Evolutionary conservation across 2,797 vertebrate genomes (phyloP).

Genomic region (Emydoidea blandingii): DNA sequence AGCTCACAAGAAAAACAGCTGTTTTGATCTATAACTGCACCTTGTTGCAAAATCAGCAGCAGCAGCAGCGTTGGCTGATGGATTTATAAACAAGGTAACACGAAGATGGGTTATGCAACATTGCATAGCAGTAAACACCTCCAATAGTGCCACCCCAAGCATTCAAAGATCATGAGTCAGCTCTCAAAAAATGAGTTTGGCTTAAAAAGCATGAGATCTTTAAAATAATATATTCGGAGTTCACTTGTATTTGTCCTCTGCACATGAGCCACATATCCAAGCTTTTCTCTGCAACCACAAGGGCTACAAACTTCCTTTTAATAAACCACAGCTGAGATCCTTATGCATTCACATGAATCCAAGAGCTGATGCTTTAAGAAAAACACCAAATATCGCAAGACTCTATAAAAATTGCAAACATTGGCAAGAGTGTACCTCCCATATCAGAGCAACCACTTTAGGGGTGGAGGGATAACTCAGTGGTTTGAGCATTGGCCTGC

Average conservation of each 20-base stretch:
- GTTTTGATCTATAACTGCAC: neutral
- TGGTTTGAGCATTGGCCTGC: too few relatives aligned
- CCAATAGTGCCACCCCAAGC: neutral
- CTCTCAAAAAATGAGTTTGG: neutral
- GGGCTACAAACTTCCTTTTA: neutral
- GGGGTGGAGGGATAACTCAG: too few relatives aligned
- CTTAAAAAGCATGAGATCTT: neutral
- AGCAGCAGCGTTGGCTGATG: neutral
- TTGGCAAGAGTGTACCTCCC: neutral
- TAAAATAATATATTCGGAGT: neutral
- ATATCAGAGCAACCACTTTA: fast-evolving
- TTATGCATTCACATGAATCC: neutral
- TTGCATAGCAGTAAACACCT: neutral
- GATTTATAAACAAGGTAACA: neutral
- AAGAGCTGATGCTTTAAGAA: neutral
- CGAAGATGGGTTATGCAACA: fast-evolving
- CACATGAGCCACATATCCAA: neutral
- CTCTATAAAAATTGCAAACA: neutral
- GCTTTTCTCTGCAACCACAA: neutral
- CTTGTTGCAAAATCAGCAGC: neutral
- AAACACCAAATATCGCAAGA: neutral
- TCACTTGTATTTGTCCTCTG: neutral
- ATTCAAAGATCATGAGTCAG: neutral
- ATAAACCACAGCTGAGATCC: neutral
- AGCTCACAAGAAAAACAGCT: neutral